Evolutionary conservation across 37 sponge, comb jelly and placozoan species (phyloP).

Genomic region (Aphrocallistes beatrix): DNA sequence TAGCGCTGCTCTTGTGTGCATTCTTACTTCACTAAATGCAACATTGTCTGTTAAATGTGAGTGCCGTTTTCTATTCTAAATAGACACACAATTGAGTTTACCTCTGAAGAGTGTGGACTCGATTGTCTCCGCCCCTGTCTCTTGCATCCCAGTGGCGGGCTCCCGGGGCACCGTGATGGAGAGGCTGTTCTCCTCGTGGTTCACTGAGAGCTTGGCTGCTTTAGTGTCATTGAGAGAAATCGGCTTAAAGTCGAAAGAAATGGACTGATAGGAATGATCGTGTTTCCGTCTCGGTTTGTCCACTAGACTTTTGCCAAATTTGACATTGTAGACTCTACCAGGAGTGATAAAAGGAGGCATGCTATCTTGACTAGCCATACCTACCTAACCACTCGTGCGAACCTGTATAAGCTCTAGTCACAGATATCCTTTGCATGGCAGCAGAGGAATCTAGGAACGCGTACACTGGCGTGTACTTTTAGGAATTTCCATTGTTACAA

Average conservation of each 20-base stretch:
- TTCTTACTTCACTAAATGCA: no score
- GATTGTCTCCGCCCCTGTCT: neutral
- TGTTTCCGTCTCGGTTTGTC: slow-evolving; percentile 13
- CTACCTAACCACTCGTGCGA: no score
- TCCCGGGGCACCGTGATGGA: neutral
- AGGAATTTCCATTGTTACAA: no score
- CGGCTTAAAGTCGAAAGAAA: slow-evolving; percentile 10
- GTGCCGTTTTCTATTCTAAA: no score
- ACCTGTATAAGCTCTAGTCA: no score
- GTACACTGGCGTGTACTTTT: no score
- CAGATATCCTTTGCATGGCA: no score
- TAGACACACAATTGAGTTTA: neutral
- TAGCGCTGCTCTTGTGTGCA: no score
- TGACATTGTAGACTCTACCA: slow-evolving; percentile 7
- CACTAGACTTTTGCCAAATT: neutral
- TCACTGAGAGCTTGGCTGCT: slow-evolving; percentile 4
- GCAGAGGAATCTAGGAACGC: no score
- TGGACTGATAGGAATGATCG: slow-evolving; percentile 1
- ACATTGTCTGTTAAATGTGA: no score
- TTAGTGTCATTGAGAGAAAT: neutral
- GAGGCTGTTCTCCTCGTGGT: neutral
- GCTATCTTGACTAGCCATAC: slow-evolving; percentile 3
- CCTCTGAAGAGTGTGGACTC: slow-evolving; percentile 5
- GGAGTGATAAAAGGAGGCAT: neutral
- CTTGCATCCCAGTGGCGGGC: neutral